A percentile compares a stretch with the other conserved stretches of the same genome.
Evolutionary conservation across 1,140 invertebrate species (phyloP).

Genomic region (Dendrolimus kikuchii): DNA sequence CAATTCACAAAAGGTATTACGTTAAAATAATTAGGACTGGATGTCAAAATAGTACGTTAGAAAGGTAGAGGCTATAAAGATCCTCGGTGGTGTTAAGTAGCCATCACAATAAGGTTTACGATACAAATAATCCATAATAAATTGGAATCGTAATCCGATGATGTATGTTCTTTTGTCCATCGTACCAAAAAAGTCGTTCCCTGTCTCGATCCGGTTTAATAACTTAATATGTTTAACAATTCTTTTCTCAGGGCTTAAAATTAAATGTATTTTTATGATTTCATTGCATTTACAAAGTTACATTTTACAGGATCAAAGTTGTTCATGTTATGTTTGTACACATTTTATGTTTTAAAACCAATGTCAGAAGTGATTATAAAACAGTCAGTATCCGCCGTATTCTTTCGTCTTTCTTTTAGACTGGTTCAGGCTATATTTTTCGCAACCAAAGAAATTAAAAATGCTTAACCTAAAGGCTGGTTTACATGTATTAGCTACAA

Average conservation of each 20-base stretch:
- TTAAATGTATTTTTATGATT: conserved; percentile 7
- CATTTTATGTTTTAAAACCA: too few relatives aligned
- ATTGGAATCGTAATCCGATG: conserved; percentile 55
- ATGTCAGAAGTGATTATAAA: too few relatives aligned
- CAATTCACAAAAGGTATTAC: conserved; percentile 46
- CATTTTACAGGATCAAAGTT: too few relatives aligned
- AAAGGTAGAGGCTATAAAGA: conserved; percentile 25
- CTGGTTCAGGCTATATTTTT: too few relatives aligned
- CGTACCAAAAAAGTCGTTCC: conserved; percentile 40
- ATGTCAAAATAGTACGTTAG: conserved; percentile 59
- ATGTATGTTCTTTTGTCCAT: conserved; percentile 47
- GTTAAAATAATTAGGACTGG: conserved; percentile 58
- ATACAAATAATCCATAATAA: conserved; percentile 47
- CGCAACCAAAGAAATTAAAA: too few relatives aligned
- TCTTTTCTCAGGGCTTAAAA: conserved; percentile 21
- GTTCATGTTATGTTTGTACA: too few relatives aligned
- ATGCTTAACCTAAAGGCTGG: too few relatives aligned
- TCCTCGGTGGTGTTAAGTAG: conserved; percentile 44
- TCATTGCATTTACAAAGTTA: conserved; percentile 9
- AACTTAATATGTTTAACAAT: conserved; percentile 62
- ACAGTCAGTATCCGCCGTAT: too few relatives aligned
- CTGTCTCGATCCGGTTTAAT: conserved; percentile 38
- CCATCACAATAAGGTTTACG: conserved; percentile 39
- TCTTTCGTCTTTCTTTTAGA: too few relatives aligned
- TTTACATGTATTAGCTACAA: too few relatives aligned